phyloP scores from a whole-genome alignment of 2,797 vertebrate genomes.

The Dipus sagitta region DNA sequence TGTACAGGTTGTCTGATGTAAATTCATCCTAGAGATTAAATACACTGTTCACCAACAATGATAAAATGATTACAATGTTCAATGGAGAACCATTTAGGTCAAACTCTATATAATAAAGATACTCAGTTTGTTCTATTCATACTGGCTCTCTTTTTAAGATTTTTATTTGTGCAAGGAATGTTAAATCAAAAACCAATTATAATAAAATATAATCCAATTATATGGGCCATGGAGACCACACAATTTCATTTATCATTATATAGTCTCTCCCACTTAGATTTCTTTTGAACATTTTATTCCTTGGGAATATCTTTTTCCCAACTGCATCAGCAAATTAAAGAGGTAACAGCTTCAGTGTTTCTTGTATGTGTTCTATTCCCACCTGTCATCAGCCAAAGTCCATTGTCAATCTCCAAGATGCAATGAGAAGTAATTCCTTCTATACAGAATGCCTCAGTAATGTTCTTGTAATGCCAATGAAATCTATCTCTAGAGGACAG shows the following conservation, averaged over 20 bases:
- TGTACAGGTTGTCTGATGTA: slow-evolving; percentile 2
- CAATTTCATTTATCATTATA: slow-evolving; percentile 71
- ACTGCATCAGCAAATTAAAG: slow-evolving; percentile 64
- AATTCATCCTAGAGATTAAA: slow-evolving; percentile 56
- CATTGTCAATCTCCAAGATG: slow-evolving; percentile 51
- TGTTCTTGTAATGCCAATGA: not conserved
- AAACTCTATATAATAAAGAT: slow-evolving; percentile 65
- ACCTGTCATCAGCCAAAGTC: slow-evolving; percentile 54
- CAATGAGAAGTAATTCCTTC: slow-evolving; percentile 21
- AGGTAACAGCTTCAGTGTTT: slow-evolving; percentile 57
- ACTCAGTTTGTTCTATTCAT: slow-evolving; percentile 57
- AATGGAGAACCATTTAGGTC: slow-evolving; percentile 59
- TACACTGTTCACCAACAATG: slow-evolving; percentile 9
- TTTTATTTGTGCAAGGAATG: slow-evolving; percentile 69
- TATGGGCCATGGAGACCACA: slow-evolving; percentile 55
- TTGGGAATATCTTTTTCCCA: slow-evolving; percentile 47
- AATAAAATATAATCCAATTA: slow-evolving; percentile 77
- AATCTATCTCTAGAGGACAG: slow-evolving; percentile 33
- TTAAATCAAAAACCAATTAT: slow-evolving; percentile 79
- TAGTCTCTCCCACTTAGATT: slow-evolving; percentile 41
- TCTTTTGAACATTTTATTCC: slow-evolving; percentile 52
- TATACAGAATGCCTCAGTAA: slow-evolving; percentile 10
- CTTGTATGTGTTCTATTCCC: slow-evolving; percentile 36
- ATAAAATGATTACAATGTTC: slow-evolving; percentile 60
- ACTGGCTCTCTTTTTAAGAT: slow-evolving; percentile 49